Conservation (phyloP, 2,113 vertebrate species). For the Salminus brasiliensis region DNA sequence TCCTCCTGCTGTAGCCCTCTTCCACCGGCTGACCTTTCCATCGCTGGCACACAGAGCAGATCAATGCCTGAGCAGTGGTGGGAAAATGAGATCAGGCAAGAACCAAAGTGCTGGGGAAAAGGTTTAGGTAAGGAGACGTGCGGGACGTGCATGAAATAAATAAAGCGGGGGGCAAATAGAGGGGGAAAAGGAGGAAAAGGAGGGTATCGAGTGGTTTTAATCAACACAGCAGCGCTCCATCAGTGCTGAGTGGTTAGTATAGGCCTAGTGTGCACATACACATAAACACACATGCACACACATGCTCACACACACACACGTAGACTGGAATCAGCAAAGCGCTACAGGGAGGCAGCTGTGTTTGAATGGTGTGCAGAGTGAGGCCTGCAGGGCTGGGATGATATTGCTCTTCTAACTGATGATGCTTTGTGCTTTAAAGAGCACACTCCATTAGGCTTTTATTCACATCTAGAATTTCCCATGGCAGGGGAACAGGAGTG, state of each 20-base stretch:
- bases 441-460: slow-evolving; percentile 40
- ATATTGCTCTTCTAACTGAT: slow-evolving; percentile 35
- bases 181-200: slow-evolving; percentile 3
- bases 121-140: slow-evolving; percentile 17
- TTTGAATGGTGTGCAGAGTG: slow-evolving; percentile 5
- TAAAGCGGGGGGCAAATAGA: not conserved
- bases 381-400: slow-evolving; percentile 8
- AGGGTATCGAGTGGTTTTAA: slow-evolving; percentile 37
- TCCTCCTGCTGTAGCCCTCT: slow-evolving; percentile 15
- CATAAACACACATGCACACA: not conserved
- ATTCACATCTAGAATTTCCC: slow-evolving; percentile 36
- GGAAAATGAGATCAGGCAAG: slow-evolving; percentile 50
- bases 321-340: slow-evolving; percentile 10
- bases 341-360: slow-evolving; percentile 16
- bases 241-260: not conserved
- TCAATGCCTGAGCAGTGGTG: slow-evolving; percentile 33
- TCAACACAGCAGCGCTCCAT: slow-evolving; percentile 23
- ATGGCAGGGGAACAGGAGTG: not conserved
- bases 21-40: slow-evolving; percentile 42
- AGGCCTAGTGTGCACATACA: not conserved
- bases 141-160: slow-evolving; percentile 21
- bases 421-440: slow-evolving; percentile 37
- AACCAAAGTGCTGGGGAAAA: slow-evolving; percentile 26
- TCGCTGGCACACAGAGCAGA: slow-evolving; percentile 36
- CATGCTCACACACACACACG: slow-evolving; percentile 2